Evolutionary conservation across 2,113 vertebrate genomes (phyloP).

Genomic region (Bubo blakistoni): DNA sequence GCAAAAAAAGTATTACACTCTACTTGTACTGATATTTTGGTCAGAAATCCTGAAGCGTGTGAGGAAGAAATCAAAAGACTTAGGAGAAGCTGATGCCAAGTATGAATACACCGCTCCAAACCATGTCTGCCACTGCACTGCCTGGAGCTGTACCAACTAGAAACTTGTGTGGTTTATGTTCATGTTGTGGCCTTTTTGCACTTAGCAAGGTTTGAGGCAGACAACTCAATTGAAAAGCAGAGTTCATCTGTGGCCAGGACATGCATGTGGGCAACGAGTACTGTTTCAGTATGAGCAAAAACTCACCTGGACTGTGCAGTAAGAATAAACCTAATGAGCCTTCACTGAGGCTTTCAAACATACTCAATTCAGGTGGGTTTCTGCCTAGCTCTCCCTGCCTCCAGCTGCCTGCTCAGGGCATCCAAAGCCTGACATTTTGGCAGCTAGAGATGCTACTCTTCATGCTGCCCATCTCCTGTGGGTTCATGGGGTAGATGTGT

Average conservation of each 20-base stretch:
- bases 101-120: not conserved
- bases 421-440: not conserved
- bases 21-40: not conserved
- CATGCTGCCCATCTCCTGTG: not conserved
- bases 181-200: not conserved
- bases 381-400: not conserved
- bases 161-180: not conserved
- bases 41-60: not conserved
- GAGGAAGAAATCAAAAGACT: not conserved
- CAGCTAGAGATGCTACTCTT: not conserved
- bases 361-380: not conserved
- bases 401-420: not conserved
- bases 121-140: not conserved
- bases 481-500: not conserved
- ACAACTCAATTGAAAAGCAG: not conserved
- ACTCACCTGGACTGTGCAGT: not conserved
- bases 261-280: not conserved
- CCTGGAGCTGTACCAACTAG: not conserved
- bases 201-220: not conserved
- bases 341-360: not conserved
- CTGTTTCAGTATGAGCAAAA: fast-evolving
- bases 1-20: not conserved
- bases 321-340: not conserved
- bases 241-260: not conserved
- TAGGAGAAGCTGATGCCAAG: not conserved